These are phyloP conservation scores for Gandaritis pyraliata DNA, from an alignment of 2,888 invertebrate species.

Conservation along the genomic window DNA sequence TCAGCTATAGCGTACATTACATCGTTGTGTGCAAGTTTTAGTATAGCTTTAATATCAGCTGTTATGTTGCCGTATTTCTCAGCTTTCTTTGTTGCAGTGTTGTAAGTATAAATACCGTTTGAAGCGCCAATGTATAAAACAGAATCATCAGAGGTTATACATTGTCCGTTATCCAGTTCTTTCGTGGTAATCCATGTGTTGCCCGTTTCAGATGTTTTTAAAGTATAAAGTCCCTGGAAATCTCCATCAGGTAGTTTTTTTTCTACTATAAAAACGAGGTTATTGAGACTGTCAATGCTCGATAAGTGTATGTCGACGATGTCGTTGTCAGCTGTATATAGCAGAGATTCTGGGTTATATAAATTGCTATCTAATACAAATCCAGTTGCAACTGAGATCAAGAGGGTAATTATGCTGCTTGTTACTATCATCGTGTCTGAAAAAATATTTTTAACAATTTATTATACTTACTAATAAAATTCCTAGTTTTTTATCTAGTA, in stretches of 20 bases:
- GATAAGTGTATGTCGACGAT: constrained; percentile 15
- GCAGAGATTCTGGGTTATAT: constrained; percentile 13
- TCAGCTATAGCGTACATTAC: constrained; percentile 22
- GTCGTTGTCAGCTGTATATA: constrained; percentile 14
- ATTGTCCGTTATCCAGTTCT: constrained; percentile 20
- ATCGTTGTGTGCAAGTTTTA: constrained; percentile 19
- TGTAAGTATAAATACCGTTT: constrained; percentile 26
- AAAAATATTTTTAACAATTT: constrained; percentile 1
- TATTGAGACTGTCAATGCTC: background rate
- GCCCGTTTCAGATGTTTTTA: background rate
- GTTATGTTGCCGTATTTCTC: constrained; percentile 27
- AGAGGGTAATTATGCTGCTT: background rate
- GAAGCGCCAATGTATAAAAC: constrained; percentile 20
- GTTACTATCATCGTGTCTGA: constrained; percentile 15
- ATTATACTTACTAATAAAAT: no score
- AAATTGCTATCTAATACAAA: constrained; percentile 12
- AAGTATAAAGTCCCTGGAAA: constrained; percentile 10
- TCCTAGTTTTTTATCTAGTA: no score
- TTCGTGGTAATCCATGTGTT: constrained; percentile 6
- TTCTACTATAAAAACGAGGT: constrained; percentile 12
- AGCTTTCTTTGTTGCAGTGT: constrained; percentile 4
- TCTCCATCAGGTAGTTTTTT: background rate
- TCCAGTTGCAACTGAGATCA: constrained; percentile 1
- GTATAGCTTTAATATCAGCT: constrained; percentile 21
- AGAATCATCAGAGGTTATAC: constrained; percentile 17